Conservation (phyloP, 2,888 invertebrate genomes). For the Megaustenia siamemsis region DNA sequence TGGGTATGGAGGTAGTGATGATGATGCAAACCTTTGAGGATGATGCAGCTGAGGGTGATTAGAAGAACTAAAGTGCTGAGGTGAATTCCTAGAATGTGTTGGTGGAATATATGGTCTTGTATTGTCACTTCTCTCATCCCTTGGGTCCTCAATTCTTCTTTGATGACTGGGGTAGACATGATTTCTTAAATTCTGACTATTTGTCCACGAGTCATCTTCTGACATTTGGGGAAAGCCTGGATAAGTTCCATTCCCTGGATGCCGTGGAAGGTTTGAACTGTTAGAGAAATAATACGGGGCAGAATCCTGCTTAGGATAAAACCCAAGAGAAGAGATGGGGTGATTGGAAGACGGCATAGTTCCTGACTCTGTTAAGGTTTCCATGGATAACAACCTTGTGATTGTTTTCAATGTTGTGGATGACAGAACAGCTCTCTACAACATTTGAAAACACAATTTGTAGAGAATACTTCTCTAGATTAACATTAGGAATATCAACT, state of each 20-base stretch:
- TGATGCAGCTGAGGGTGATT: slow-evolving; percentile 10
- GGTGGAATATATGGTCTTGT: not conserved
- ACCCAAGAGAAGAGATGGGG: not conserved
- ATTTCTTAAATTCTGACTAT: not conserved
- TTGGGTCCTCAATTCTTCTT: not conserved
- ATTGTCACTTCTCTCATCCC: not conserved
- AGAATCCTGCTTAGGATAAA: slow-evolving; percentile 29
- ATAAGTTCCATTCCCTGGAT: not conserved
- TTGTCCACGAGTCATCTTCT: not conserved
- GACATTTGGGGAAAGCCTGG: not conserved
- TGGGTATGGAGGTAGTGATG: not conserved
- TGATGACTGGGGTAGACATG: not conserved
- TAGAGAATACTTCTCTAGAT: too few species aligned
- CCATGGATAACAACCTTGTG: not conserved
- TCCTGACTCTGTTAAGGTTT: slow-evolving; percentile 12
- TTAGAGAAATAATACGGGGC: slow-evolving; percentile 24
- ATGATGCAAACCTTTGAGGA: not conserved
- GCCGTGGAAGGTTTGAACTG: not conserved
- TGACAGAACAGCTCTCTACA: not conserved
- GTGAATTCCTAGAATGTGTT: not conserved
- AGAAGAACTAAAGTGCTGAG: not conserved
- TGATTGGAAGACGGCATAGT: slow-evolving; percentile 6
- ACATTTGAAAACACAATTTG: not conserved
- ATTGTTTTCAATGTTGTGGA: not conserved
- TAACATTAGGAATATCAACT: not conserved